phyloP scores from a whole-genome alignment of 2,113 vertebrate genomes.

The Ceuthmochares aereus region DNA sequence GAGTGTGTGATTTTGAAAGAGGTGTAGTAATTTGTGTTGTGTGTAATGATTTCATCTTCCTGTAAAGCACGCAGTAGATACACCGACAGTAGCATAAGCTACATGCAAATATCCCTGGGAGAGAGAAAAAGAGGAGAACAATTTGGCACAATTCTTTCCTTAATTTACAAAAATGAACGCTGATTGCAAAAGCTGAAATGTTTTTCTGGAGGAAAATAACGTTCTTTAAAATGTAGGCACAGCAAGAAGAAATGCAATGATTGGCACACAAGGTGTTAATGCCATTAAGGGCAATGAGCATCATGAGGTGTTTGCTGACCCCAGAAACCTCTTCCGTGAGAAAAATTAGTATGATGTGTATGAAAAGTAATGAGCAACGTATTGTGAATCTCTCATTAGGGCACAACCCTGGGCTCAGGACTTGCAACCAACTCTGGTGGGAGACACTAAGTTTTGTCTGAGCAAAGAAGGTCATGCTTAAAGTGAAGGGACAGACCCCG shows the following conservation, averaged over 20 bases:
- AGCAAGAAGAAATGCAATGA: constrained; percentile 14
- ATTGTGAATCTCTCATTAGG: background rate
- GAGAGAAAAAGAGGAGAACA: constrained; percentile 51
- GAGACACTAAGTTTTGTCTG: background rate
- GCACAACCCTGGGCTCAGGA: background rate
- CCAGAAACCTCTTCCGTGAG: background rate
- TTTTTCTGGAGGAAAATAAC: constrained; percentile 58
- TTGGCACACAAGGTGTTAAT: background rate
- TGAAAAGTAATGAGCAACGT: background rate
- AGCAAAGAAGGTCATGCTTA: background rate
- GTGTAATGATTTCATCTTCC: constrained; percentile 78
- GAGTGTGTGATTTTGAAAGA: constrained; percentile 71
- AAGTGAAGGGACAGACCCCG: background rate
- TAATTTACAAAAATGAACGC: constrained; percentile 72
- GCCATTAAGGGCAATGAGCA: background rate
- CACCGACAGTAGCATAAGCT: constrained; percentile 65
- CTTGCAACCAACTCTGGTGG: background rate
- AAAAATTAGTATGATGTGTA: background rate
- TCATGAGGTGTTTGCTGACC: background rate
- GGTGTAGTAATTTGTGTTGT: constrained; percentile 61
- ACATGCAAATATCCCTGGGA: constrained; percentile 46
- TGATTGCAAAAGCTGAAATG: constrained; percentile 45
- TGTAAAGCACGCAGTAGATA: constrained; percentile 61
- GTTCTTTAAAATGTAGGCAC: constrained; percentile 28
- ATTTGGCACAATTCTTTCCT: constrained; percentile 69